Percentiles rank a stretch among this genome's conserved stretches.
Conservation (phyloP, 2,797 vertebrate species). For the Pangasius krempfi region DNA sequence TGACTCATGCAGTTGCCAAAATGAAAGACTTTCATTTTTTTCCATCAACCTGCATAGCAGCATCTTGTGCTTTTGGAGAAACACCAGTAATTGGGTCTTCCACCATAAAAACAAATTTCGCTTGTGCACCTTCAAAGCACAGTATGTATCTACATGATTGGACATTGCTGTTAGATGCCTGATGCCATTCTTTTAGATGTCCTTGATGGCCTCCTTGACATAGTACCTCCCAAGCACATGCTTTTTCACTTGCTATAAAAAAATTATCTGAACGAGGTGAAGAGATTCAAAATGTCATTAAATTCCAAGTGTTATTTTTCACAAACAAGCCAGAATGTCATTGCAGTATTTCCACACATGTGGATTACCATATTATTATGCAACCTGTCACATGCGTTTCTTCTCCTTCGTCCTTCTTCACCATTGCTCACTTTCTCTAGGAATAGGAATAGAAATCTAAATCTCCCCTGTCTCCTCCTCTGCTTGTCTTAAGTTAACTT, state of each 20-base stretch:
- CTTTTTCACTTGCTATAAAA: background rate
- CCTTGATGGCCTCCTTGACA: background rate
- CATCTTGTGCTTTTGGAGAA: background rate
- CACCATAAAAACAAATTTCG: background rate
- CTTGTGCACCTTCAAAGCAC: background rate
- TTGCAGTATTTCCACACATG: background rate
- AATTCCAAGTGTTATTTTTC: slow-evolving; percentile 17
- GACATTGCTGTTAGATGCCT: background rate
- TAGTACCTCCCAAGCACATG: background rate
- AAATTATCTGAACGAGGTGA: background rate
- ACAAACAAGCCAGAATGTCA: slow-evolving; percentile 12
- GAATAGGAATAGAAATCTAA: slow-evolving; percentile 16
- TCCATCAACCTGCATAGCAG: background rate
- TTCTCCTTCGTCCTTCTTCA: background rate
- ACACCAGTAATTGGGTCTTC: background rate
- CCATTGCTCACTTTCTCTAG: background rate
- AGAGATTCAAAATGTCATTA: background rate
- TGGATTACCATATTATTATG: slow-evolving; percentile 36
- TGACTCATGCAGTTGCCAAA: background rate
- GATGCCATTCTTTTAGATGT: background rate
- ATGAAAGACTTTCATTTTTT: background rate
- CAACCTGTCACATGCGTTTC: slow-evolving; percentile 24
- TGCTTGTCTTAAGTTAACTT: slow-evolving; percentile 13
- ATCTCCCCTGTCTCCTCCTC: background rate
- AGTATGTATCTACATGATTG: background rate